A percentile compares a stretch with the other conserved stretches of the same genome.
These are phyloP conservation scores for Megamerina dolium DNA, from an alignment of 2,888 invertebrate genomes.

Conservation along the genomic window DNA sequence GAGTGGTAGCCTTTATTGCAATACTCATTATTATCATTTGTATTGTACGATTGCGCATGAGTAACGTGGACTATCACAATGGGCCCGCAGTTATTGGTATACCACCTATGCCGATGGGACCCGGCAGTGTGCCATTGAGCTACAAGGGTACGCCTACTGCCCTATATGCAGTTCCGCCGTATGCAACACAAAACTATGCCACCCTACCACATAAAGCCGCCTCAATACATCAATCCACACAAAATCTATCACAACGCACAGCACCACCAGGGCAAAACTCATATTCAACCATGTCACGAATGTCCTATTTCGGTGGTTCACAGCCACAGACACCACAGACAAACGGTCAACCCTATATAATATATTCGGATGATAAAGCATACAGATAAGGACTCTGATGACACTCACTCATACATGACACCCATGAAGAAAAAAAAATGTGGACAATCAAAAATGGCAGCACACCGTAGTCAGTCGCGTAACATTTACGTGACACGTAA, in stretches of 20 bases:
- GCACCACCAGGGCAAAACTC: slow-evolving; percentile 38
- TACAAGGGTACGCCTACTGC: slow-evolving; percentile 51
- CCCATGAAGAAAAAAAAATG: no score
- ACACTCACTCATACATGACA: no score
- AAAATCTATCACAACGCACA: slow-evolving; percentile 41
- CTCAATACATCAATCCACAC: slow-evolving; percentile 44
- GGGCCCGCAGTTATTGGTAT: slow-evolving; percentile 60
- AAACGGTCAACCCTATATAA: slow-evolving; percentile 45
- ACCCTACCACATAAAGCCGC: slow-evolving; percentile 62
- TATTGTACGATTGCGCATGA: slow-evolving; percentile 71
- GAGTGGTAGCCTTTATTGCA: slow-evolving; percentile 85
- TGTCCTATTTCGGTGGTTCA: slow-evolving; percentile 52
- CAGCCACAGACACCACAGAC: slow-evolving; percentile 43
- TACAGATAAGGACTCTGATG: slow-evolving; percentile 42
- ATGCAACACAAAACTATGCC: slow-evolving; percentile 57
- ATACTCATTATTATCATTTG: slow-evolving; percentile 85
- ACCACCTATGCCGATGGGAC: slow-evolving; percentile 52
- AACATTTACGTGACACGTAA: slow-evolving; percentile 38
- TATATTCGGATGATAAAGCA: slow-evolving; percentile 49
- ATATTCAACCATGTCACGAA: slow-evolving; percentile 60
- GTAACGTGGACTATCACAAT: slow-evolving; percentile 61
- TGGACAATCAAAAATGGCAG: no score
- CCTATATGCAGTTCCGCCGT: slow-evolving; percentile 57
- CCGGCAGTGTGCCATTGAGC: slow-evolving; percentile 55
- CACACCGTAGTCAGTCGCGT: slow-evolving; percentile 41